Conservation (phyloP, 2,888 invertebrate species). For the Tipula unca region DNA sequence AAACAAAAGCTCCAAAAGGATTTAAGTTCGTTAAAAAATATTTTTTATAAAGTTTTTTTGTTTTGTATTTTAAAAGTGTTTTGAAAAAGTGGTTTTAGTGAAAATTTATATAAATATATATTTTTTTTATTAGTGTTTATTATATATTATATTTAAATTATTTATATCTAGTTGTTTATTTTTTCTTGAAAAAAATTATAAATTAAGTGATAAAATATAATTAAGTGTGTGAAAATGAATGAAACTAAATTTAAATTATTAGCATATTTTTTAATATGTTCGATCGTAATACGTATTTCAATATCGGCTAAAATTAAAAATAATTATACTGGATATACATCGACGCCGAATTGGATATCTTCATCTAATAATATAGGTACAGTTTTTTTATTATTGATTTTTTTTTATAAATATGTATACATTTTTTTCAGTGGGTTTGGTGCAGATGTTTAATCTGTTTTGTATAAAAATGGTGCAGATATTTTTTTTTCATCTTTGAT, state of each 20-base stretch:
- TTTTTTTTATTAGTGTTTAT: background rate
- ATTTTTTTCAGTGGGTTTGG: background rate
- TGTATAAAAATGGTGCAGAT: too few species aligned
- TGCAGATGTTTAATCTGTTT: too few species aligned
- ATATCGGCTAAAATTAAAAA: background rate
- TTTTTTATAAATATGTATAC: background rate
- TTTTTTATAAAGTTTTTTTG: background rate
- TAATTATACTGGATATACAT: constrained; percentile 15
- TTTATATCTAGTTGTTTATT: background rate
- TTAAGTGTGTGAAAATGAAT: constrained; percentile 17
- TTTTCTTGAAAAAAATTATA: background rate
- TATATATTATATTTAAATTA: background rate
- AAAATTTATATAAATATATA: background rate
- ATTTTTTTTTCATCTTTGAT: too few species aligned
- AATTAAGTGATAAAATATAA: background rate
- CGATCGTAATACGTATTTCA: background rate
- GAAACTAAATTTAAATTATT: constrained; percentile 9
- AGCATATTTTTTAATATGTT: background rate
- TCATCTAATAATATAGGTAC: background rate
- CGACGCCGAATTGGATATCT: constrained; percentile 8
- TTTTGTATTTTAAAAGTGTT: background rate
- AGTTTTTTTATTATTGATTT: background rate
- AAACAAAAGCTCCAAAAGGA: background rate
- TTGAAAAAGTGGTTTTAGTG: background rate
- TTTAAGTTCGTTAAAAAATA: background rate